Conservation (phyloP, 2,888 invertebrate species). For the Troilus luridus region DNA sequence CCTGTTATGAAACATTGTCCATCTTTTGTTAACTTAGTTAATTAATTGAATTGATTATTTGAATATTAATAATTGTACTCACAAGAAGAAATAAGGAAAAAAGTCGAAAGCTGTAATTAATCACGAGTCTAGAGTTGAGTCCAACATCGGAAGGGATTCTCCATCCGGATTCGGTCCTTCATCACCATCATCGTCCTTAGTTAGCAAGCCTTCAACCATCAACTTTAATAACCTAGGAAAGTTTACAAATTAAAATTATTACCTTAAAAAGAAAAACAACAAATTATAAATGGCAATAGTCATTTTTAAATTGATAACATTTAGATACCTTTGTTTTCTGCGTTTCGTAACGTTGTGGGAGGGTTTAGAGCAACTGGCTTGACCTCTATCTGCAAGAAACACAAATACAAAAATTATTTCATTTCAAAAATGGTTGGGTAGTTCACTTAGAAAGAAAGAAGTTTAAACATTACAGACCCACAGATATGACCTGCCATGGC, state of each 20-base stretch:
- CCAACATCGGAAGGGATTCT: slow-evolving; percentile 21
- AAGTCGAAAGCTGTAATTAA: not conserved
- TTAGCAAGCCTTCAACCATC: slow-evolving; percentile 38
- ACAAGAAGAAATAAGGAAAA: not conserved
- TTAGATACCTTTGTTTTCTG: slow-evolving; percentile 23
- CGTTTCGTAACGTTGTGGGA: not conserved
- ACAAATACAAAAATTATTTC: not conserved
- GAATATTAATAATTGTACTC: not conserved
- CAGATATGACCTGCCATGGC: too few species aligned
- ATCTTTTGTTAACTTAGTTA: too few species aligned
- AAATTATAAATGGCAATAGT: not conserved
- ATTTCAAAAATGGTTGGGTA: not conserved
- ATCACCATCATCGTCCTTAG: not conserved
- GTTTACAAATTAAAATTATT: not conserved
- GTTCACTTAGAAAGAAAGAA: too few species aligned
- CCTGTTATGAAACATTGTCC: too few species aligned
- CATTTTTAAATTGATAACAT: not conserved
- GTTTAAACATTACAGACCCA: too few species aligned
- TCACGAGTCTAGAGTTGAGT: not conserved
- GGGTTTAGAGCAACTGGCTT: not conserved
- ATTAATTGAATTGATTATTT: too few species aligned
- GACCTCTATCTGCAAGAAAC: slow-evolving; percentile 13
- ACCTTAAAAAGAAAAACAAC: not conserved
- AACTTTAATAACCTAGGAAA: slow-evolving; percentile 16
- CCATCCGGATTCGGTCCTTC: not conserved